Percentiles rank a stretch among this genome's conserved stretches.
phyloP scores from a whole-genome alignment of 2,888 invertebrate genomes.

The Parnassius orleans region DNA sequence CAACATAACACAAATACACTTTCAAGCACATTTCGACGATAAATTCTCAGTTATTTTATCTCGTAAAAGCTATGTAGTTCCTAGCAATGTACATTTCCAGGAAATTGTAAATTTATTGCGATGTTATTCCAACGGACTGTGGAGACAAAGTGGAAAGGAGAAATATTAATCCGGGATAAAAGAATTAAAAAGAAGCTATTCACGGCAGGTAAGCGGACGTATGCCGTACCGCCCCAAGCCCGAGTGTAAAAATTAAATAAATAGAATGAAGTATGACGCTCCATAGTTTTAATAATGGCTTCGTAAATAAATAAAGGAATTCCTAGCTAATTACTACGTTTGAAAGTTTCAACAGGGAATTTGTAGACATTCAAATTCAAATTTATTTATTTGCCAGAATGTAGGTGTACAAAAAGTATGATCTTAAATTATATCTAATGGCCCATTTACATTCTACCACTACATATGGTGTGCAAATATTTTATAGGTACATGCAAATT shows the following conservation, averaged over 20 bases:
- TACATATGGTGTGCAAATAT: no score
- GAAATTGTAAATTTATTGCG: constrained; percentile 35
- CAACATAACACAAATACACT: not conserved
- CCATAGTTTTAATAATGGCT: not conserved
- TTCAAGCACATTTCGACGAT: not conserved
- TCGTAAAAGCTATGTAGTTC: constrained; percentile 12
- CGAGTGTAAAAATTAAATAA: constrained; percentile 19
- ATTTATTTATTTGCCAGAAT: no score
- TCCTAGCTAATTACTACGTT: no score
- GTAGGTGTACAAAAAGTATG: no score
- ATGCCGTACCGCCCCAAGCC: not conserved
- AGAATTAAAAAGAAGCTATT: constrained; percentile 27
- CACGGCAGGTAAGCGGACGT: constrained; percentile 20
- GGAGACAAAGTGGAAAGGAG: constrained; percentile 27
- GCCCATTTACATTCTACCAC: no score
- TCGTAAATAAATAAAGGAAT: not conserved
- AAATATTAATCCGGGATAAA: constrained; percentile 30
- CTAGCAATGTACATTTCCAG: constrained; percentile 32
- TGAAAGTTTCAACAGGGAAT: no score
- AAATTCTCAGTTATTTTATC: constrained; percentile 27
- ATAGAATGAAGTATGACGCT: constrained; percentile 22
- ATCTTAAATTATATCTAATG: no score
- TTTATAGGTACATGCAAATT: no score
- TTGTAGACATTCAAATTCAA: no score
- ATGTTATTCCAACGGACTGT: constrained; percentile 41